Percentiles rank a stretch among this genome's conserved stretches.
Conservation (phyloP, 2,113 vertebrate species). For the Coptodon rendalli region DNA sequence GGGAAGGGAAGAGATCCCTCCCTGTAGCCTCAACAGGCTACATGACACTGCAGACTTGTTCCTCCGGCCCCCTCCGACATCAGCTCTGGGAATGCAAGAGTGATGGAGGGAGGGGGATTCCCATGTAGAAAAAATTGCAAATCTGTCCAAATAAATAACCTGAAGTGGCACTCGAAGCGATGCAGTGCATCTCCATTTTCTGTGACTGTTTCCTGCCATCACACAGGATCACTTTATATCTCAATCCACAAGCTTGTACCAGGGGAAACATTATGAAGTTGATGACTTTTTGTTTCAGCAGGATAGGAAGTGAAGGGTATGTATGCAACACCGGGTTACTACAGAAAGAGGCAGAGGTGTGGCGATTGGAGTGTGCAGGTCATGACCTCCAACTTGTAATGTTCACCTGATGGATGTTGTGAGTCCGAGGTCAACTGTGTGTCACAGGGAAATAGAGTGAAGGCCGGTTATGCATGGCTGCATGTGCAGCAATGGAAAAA, state of each 20-base stretch:
- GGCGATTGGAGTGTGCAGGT: slow-evolving; percentile 55
- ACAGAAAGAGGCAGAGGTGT: slow-evolving; percentile 50
- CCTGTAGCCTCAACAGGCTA: slow-evolving; percentile 47
- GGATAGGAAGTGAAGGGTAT: slow-evolving; percentile 21
- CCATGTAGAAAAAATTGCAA: slow-evolving; percentile 33
- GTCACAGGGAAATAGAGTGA: slow-evolving; percentile 24
- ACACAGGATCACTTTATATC: slow-evolving; percentile 41
- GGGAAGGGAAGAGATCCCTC: slow-evolving; percentile 47
- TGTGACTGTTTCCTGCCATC: slow-evolving; percentile 62
- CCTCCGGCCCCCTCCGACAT: slow-evolving; percentile 11
- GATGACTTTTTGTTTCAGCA: not conserved
- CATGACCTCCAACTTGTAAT: slow-evolving; percentile 62
- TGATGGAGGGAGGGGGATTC: slow-evolving; percentile 52
- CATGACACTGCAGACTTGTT: slow-evolving; percentile 49
- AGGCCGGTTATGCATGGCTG: not conserved
- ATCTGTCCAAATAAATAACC: slow-evolving; percentile 66
- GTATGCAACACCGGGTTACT: not conserved
- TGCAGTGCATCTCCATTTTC: slow-evolving; percentile 60
- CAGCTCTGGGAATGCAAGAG: slow-evolving; percentile 15
- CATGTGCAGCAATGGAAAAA: not conserved
- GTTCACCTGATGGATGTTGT: slow-evolving; percentile 70
- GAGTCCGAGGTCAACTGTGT: slow-evolving; percentile 56
- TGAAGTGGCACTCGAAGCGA: slow-evolving; percentile 59
- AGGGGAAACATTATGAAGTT: slow-evolving; percentile 32
- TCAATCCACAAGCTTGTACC: slow-evolving; percentile 31